A percentile compares a stretch with the other conserved stretches of the same genome.
These are phyloP conservation scores for Lithodes maja DNA, from an alignment of 2,888 invertebrate species.

Conservation along the genomic window DNA sequence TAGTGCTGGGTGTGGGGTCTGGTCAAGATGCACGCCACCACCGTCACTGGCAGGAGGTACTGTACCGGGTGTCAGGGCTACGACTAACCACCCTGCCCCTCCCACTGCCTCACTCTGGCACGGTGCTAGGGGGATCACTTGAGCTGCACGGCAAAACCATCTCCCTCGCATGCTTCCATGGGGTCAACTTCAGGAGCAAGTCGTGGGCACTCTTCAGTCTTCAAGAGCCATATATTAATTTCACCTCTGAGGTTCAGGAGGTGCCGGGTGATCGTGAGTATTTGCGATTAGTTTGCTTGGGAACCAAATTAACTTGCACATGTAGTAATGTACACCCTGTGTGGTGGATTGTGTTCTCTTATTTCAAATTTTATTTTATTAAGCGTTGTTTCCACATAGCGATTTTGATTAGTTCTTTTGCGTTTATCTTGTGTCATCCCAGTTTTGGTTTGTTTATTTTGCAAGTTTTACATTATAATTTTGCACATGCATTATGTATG, in stretches of 20 bases:
- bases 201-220: constrained; percentile 97
- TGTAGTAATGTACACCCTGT: too few relatives aligned
- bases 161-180: constrained; percentile 97
- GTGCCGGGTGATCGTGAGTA: constrained; percentile 78
- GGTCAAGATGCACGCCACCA: constrained; percentile 76
- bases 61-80: constrained; percentile 87
- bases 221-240: constrained; percentile 93
- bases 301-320: too few relatives aligned
- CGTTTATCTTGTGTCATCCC: too few relatives aligned
- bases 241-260: constrained; percentile 95
- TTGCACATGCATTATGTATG: background rate
- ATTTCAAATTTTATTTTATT: too few relatives aligned
- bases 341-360: too few relatives aligned
- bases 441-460: too few relatives aligned
- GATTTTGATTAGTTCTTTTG: too few relatives aligned
- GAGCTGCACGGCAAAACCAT: constrained; percentile 83
- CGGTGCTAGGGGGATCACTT: constrained; percentile 81
- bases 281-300: background rate
- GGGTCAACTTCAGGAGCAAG: constrained; percentile 96
- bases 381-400: too few relatives aligned
- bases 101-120: constrained; percentile 79
- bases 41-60: constrained; percentile 95
- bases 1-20: constrained; percentile 56
- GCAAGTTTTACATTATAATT: background rate
- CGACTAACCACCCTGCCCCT: constrained; percentile 80